These are phyloP conservation scores for Aphelenchoides avenae DNA, from an alignment of 1,140 invertebrate species.

Conservation along the genomic window DNA sequence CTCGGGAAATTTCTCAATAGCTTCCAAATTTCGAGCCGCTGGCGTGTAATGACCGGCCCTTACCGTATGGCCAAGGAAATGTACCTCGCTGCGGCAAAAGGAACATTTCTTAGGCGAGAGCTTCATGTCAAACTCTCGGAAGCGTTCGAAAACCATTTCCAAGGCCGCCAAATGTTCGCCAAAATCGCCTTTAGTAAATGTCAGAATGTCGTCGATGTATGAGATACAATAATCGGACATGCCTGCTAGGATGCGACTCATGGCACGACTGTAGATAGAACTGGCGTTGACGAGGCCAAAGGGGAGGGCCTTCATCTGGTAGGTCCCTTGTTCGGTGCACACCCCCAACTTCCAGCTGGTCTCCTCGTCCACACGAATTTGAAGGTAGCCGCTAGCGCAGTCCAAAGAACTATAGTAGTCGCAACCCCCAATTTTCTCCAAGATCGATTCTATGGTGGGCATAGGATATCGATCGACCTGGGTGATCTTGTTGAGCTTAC, in stretches of 20 bases:
- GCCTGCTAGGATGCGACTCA: conserved; percentile 53
- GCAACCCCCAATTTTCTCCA: conserved; percentile 9
- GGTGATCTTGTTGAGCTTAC: conserved; percentile 61
- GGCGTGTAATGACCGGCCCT: conserved; percentile 40
- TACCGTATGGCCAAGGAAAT: conserved; percentile 51
- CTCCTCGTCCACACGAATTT: conserved; percentile 36
- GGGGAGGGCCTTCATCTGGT: conserved; percentile 20
- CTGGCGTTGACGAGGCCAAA: conserved; percentile 26
- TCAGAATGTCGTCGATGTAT: conserved; percentile 7
- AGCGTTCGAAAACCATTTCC: conserved; percentile 12
- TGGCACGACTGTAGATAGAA: conserved; percentile 3
- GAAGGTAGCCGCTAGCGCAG: conserved; percentile 1
- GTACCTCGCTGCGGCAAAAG: conserved; percentile 26
- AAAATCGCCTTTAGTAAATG: conserved; percentile 24
- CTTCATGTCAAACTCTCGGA: conserved; percentile 12
- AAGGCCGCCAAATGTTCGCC: conserved; percentile 1
- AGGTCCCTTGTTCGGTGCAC: conserved; percentile 9
- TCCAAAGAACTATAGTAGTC: conserved; percentile 2
- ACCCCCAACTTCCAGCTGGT: conserved; percentile 22
- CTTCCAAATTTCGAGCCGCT: conserved; percentile 47
- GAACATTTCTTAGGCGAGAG: conserved; percentile 23
- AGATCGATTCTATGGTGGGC: conserved; percentile 61
- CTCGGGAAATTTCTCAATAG: conserved; percentile 47
- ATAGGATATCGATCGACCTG: conserved; percentile 63
- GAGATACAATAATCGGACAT: conserved; percentile 1